Conservation (phyloP, 2,113 vertebrate genomes). For the Silurus glanis region DNA sequence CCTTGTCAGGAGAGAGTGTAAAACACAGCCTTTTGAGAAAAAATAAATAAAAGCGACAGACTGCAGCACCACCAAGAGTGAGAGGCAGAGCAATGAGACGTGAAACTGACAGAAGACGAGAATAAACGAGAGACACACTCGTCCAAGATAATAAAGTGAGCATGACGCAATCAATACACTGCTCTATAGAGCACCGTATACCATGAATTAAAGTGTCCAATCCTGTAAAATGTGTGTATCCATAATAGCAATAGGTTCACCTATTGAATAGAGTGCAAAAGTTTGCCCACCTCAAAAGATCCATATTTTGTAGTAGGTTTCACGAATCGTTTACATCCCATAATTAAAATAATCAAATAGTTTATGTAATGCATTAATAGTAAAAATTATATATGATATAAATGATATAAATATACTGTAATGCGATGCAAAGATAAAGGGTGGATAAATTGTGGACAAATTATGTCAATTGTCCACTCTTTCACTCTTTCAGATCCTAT, state of each 20-base stretch:
- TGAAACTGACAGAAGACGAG: background rate
- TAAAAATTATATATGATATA: no score
- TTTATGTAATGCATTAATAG: no score
- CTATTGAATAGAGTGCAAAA: background rate
- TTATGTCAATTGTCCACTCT: no score
- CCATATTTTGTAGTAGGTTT: background rate
- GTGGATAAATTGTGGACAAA: no score
- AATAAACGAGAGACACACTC: background rate
- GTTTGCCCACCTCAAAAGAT: background rate
- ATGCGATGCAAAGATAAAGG: no score
- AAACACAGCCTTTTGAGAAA: background rate
- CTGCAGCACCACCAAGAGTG: slow-evolving; percentile 14
- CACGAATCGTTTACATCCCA: background rate
- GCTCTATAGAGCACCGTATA: background rate
- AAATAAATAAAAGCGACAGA: background rate
- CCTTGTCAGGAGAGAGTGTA: background rate
- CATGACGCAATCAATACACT: background rate
- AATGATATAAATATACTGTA: no score
- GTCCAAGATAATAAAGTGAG: background rate
- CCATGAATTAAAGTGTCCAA: background rate
- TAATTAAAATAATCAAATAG: no score
- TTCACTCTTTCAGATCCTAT: no score
- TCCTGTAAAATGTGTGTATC: background rate
- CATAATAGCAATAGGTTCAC: background rate
- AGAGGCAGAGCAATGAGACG: background rate